Evolutionary conservation across 1,140 invertebrate genomes (phyloP).

Genomic region (Venustaconcha ellipsiformis): DNA sequence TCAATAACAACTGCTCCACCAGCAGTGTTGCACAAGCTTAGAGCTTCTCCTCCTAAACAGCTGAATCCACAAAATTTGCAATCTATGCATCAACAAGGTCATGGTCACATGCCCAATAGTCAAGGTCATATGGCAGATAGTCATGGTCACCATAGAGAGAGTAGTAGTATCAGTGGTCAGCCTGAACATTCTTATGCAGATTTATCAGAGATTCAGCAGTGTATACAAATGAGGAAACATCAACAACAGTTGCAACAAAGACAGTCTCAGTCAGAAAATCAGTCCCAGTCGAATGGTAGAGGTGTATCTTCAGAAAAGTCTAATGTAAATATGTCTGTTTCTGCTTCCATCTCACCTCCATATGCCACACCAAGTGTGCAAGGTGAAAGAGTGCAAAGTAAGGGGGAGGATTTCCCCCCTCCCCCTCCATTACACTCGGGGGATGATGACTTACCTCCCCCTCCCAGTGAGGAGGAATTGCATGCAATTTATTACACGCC

Average conservation of each 20-base stretch:
- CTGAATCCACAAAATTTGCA: constrained; percentile 8
- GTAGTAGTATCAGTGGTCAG: constrained; percentile 18
- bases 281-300: no score
- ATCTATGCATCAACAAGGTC: not conserved
- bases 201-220: constrained; percentile 26
- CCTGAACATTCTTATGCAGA: constrained; percentile 31
- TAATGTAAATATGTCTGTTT: not conserved
- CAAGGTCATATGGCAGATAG: not conserved
- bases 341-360: constrained; percentile 24
- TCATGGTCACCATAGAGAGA: constrained; percentile 13
- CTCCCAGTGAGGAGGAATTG: constrained; percentile 51
- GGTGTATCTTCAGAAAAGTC: no score
- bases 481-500: constrained; percentile 36
- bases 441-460: constrained; percentile 44
- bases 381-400: constrained; percentile 4
- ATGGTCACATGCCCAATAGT: not conserved
- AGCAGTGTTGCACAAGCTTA: constrained; percentile 23
- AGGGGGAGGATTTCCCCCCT: no score
- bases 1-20: constrained; percentile 77
- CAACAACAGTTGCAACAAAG: constrained; percentile 11
- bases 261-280: not conserved
- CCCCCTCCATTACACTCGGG: no score
- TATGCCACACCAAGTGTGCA: constrained; percentile 28
- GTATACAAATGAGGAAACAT: constrained; percentile 16
- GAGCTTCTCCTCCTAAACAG: constrained; percentile 24